Evolutionary conservation across 2,113 vertebrate genomes (phyloP), one percentile per base, ranked within the genome.

Genomic region (Perccottus glenii): DNA sequence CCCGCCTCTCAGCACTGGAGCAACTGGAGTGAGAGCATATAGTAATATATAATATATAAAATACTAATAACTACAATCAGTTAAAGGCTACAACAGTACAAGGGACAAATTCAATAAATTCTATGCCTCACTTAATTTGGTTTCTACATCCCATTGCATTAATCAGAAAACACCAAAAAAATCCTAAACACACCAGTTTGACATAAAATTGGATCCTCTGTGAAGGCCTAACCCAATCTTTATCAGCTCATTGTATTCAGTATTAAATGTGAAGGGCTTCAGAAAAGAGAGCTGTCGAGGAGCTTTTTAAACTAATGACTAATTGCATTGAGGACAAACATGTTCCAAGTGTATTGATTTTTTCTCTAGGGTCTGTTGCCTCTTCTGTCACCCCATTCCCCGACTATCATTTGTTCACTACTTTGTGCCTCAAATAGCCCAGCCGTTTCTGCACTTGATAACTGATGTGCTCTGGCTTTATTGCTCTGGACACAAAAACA

Each of bases 221-320:
- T 3, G 48, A 46, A 16, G 44, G 52, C 46, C 6, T 62, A 50
- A 16, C 56, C 42, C 44, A 9, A 2, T 43, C 56, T 14, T 16
- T 19, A 53, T 64, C 40, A 6, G 45, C 67, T 65, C 60, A 70
- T 50, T 67, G 52, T 45, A 63, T 75, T 59, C 35, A 68, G 16
- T 65, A 58, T 51, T 65, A 55, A 43, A 65, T 75, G 70, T 80
- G 45, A 12, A 38, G 53, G 9, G 63, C 66, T 72, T 75, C 11
- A 64, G 42, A 61, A 35, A n/a, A 10, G 11, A 59, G 15, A 78
- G 49, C 12, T 73, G 27, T 52, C 46, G 38, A 14, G 46, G 68
- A 69, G 66, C 70, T 63, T 79, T 77, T 80, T 84, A 78, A 75
- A 77, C 78, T 72, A 87, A 85, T 79, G 78, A 84, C 67, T 71